Conservation (phyloP, 1,140 invertebrate species). For the Eurosta solidaginis region DNA sequence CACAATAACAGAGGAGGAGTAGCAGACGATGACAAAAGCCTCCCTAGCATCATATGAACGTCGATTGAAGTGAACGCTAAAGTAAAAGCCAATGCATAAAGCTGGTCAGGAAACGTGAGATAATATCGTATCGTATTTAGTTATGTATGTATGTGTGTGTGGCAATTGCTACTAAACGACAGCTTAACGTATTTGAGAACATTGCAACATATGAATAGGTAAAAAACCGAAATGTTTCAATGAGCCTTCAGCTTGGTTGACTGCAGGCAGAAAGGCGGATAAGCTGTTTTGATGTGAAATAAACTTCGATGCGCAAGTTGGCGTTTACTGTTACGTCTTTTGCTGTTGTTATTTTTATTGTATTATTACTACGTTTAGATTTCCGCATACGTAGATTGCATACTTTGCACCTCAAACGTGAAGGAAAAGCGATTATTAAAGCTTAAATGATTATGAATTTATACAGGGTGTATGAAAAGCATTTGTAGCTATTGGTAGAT, state of each 20-base stretch:
- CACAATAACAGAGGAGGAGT: neutral
- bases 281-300: neutral
- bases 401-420: neutral
- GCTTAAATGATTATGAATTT: too few relatives aligned
- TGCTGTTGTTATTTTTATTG: neutral
- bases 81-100: neutral
- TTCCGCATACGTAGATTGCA: slow-evolving; percentile 31
- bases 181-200: slow-evolving; percentile 21
- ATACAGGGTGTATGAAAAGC: slow-evolving; percentile 26
- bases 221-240: slow-evolving; percentile 31
- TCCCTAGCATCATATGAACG: neutral
- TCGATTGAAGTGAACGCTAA: neutral
- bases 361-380: slow-evolving; percentile 14
- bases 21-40: too few relatives aligned
- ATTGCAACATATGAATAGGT: slow-evolving; percentile 33
- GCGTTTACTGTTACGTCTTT: neutral
- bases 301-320: neutral
- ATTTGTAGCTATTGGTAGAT: too few relatives aligned
- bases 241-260: neutral
- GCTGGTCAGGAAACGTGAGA: neutral
- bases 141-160: neutral
- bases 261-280: neutral
- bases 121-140: too few relatives aligned
- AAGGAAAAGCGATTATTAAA: slow-evolving; percentile 21
- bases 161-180: neutral